phyloP scores from a whole-genome alignment of 92 coral and sea anemone species.

The Chrysogorgia sp. region DNA sequence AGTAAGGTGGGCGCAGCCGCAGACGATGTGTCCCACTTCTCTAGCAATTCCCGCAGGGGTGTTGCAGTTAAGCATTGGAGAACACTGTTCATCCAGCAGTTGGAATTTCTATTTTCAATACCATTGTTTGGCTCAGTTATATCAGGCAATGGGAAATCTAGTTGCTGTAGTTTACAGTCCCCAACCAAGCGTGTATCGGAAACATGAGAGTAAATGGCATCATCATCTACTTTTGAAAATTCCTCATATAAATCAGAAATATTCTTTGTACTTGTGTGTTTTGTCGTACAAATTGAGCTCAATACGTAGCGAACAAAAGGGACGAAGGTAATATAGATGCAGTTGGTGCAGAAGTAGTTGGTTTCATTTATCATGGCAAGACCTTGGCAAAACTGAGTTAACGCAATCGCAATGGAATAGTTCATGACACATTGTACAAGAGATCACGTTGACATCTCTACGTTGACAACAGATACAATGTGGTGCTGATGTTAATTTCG shows the following conservation, averaged over 20 bases:
- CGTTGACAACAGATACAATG: no score
- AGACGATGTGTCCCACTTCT: not conserved
- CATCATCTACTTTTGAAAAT: not conserved
- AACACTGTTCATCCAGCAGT: slow-evolving; percentile 37
- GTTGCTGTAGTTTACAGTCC: not conserved
- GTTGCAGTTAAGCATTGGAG: slow-evolving; percentile 19
- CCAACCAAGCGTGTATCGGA: not conserved
- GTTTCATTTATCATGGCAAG: no score
- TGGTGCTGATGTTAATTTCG: not conserved
- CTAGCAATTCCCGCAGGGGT: not conserved
- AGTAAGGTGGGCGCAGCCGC: not conserved
- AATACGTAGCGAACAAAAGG: not conserved
- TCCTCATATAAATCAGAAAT: not conserved
- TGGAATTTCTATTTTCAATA: slow-evolving; percentile 19
- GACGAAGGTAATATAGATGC: not conserved
- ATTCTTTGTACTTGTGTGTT: not conserved
- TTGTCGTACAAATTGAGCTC: not conserved
- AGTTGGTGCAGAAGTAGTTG: no score
- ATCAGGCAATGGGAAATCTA: not conserved
- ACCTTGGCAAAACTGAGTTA: no score
- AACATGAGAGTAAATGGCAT: not conserved
- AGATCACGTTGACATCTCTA: no score
- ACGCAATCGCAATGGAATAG: no score
- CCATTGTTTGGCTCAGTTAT: not conserved
- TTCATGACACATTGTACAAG: no score